Conservation (phyloP, 2,888 invertebrate species). For the Philereme transversata region DNA sequence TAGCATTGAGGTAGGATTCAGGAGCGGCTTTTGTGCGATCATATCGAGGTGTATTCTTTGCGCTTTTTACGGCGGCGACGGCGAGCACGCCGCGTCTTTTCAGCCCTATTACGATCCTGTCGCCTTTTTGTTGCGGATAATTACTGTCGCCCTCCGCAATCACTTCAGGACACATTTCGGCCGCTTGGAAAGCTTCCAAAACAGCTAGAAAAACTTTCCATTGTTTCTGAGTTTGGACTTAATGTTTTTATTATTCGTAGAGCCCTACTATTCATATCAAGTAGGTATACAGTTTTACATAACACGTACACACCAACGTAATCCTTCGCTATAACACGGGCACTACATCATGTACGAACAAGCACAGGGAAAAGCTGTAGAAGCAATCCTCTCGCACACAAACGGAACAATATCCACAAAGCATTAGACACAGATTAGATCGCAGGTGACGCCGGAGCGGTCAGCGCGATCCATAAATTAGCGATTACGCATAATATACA, state of each 20-base stretch:
- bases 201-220: conserved; percentile 29
- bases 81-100: conserved; percentile 68
- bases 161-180: conserved; percentile 42
- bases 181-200: conserved; percentile 40
- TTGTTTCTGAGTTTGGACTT: conserved; percentile 23
- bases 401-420: conserved; percentile 32
- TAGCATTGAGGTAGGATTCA: conserved; percentile 83
- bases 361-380: conserved; percentile 15
- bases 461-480: conserved; percentile 76
- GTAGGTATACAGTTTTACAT: conserved; percentile 9
- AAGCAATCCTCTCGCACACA: conserved; percentile 22
- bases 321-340: conserved; percentile 24
- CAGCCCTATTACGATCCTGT: conserved; percentile 75
- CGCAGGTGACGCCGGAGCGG: conserved; percentile 56
- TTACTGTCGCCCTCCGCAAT: conserved; percentile 66
- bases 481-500: conserved; percentile 77
- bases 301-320: conserved; percentile 12
- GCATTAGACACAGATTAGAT: conserved; percentile 55
- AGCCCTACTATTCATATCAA: conserved; percentile 6
- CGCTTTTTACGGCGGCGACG: conserved; percentile 77
- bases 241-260: conserved; percentile 27
- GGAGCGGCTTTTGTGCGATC: conserved; percentile 84
- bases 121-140: conserved; percentile 78
- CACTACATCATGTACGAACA: conserved; percentile 25
- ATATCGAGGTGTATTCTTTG: conserved; percentile 84